Percentiles rank a stretch among this genome's conserved stretches.
Evolutionary conservation across 2,888 invertebrate genomes (phyloP).

Genomic region (Macaria notata): DNA sequence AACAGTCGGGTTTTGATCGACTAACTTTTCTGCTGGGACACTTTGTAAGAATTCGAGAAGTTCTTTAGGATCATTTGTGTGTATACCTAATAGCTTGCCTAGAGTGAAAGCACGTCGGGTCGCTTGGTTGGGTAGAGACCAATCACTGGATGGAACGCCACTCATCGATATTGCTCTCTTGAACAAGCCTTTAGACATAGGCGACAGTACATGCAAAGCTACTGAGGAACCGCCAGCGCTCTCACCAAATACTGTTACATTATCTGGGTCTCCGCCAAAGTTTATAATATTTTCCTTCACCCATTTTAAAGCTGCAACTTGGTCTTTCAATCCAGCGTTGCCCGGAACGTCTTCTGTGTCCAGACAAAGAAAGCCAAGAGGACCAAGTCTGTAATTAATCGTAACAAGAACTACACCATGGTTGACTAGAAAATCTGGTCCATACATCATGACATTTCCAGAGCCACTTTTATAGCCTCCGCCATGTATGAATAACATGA

Average conservation of each 20-base stretch:
- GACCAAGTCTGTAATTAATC: slow-evolving; percentile 78
- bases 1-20: slow-evolving; percentile 34
- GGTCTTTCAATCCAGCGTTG: slow-evolving; percentile 60
- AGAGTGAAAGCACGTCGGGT: slow-evolving; percentile 44
- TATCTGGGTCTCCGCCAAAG: slow-evolving; percentile 51
- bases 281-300: slow-evolving; percentile 44
- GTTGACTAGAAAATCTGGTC: slow-evolving; percentile 78
- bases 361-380: slow-evolving; percentile 80
- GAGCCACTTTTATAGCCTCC: slow-evolving; percentile 53
- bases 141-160: slow-evolving; percentile 50
- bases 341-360: slow-evolving; percentile 61
- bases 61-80: slow-evolving; percentile 43
- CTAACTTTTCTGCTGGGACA: slow-evolving; percentile 39
- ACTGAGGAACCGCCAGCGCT: slow-evolving; percentile 44
- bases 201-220: slow-evolving; percentile 48
- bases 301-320: slow-evolving; percentile 55
- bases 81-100: slow-evolving; percentile 45
- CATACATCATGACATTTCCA: slow-evolving; percentile 68
- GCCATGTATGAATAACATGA: slow-evolving; percentile 59
- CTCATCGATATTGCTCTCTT: slow-evolving; percentile 55
- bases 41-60: slow-evolving; percentile 49
- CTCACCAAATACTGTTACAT: slow-evolving; percentile 51
- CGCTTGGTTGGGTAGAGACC: slow-evolving; percentile 41
- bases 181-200: slow-evolving; percentile 56
- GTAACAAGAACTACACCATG: slow-evolving; percentile 80